Conservation (phyloP, 2,113 vertebrate species). For the Clarias gariepinus region DNA sequence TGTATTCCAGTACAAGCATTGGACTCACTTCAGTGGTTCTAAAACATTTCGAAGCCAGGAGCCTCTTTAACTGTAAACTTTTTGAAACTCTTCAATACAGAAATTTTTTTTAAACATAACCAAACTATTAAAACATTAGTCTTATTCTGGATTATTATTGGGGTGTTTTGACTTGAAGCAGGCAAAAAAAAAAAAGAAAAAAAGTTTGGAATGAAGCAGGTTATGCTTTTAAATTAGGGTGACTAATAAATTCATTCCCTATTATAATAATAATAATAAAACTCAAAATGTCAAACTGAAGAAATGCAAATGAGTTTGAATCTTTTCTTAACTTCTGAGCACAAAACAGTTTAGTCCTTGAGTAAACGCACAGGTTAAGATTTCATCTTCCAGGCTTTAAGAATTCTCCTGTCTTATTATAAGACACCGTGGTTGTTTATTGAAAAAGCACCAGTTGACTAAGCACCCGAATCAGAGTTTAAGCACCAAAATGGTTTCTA, state of each 20-base stretch:
- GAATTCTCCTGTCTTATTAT: neutral
- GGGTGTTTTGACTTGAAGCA: neutral
- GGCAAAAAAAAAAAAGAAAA: neutral
- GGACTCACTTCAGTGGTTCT: neutral
- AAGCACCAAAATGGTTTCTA: neutral
- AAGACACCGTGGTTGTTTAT: slow-evolving; percentile 7
- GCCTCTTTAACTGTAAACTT: neutral
- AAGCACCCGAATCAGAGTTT: slow-evolving; percentile 1
- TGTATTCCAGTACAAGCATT: neutral
- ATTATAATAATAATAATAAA: neutral
- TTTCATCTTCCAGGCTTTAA: neutral
- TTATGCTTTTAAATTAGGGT: neutral
- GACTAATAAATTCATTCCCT: neutral
- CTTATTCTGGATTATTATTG: neutral
- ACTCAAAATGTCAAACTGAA: slow-evolving; percentile 1
- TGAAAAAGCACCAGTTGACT: neutral
- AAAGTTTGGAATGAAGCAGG: neutral
- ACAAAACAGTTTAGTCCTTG: slow-evolving; percentile 12
- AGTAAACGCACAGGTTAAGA: neutral
- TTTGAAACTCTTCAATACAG: neutral
- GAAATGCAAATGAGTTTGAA: neutral
- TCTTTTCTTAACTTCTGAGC: neutral
- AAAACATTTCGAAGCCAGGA: neutral
- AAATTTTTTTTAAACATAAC: neutral
- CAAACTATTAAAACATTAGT: neutral